phyloP scores from a whole-genome alignment of 2,888 invertebrate species.

The Patella caerulea region DNA sequence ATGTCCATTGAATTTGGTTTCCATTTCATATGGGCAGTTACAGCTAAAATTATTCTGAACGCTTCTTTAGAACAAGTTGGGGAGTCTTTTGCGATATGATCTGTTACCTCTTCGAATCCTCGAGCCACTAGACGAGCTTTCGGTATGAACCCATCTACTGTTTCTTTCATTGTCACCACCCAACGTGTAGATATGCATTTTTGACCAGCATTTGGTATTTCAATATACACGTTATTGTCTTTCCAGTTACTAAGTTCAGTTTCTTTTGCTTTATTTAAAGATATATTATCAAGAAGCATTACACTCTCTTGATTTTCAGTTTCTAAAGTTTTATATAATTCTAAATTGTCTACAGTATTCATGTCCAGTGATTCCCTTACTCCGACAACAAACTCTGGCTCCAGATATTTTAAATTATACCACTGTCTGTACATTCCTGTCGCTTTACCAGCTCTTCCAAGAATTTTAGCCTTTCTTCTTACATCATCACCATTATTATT shows the following conservation, averaged over 20 bases:
- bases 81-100: slow-evolving; percentile 16
- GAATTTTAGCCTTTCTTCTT: slow-evolving; percentile 6
- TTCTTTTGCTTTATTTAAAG: slow-evolving; percentile 15
- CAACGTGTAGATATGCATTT: slow-evolving; percentile 17
- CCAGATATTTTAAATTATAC: slow-evolving; percentile 19
- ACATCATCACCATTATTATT: slow-evolving; percentile 11
- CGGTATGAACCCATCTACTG: neutral
- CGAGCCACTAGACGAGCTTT: slow-evolving; percentile 25
- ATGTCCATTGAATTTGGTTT: slow-evolving; percentile 20
- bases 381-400: neutral
- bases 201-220: slow-evolving; percentile 17
- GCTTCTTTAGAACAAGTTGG: slow-evolving; percentile 21
- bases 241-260: slow-evolving; percentile 21
- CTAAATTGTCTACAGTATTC: slow-evolving; percentile 5
- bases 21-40: slow-evolving; percentile 14
- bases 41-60: slow-evolving; percentile 18
- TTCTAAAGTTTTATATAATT: neutral
- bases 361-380: slow-evolving; percentile 14
- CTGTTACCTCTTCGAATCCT: slow-evolving; percentile 22
- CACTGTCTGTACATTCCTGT: slow-evolving; percentile 19
- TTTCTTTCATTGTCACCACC: slow-evolving; percentile 19
- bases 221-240: slow-evolving; percentile 18
- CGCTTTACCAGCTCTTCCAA: slow-evolving; percentile 20
- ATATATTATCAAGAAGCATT: slow-evolving; percentile 12
- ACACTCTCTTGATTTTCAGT: slow-evolving; percentile 14